Base-by-base conservation (phyloP, 2,888 invertebrate genomes). In the Podotricha telesiphe region DNA sequence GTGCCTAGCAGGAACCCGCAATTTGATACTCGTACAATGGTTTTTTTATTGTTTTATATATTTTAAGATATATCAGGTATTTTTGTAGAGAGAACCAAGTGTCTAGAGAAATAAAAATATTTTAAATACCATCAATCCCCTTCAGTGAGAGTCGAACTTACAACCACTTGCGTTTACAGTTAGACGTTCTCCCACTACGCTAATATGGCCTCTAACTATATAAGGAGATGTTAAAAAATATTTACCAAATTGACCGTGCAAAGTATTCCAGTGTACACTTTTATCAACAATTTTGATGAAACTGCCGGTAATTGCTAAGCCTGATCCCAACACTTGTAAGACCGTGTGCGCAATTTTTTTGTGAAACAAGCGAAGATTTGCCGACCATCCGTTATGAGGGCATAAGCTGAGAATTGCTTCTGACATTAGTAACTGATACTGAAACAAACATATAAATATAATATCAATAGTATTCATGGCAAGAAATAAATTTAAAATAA, bases 401-500 rank as follows among this genome's bases (percentile, higher is more conserved):
- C 86, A 84, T 11, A 90, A 74, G 50, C 83, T 78, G 0, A 91
- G 77, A 56, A 89, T 87, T 11, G 88, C 86, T 78, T 89, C 77
- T 0, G 86, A 84, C 90, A 91, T 92, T 10, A 91, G 77, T 4
- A 91, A 76, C 73, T 91, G 89, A 67, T 88, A 89, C 91, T 92
- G 77, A 66, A 84, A 82, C 20, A 22, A 42, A 42, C 28, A 11
- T 56, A 15, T 56, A 56, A 1, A 13, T 4, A 8, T 28, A n/a
- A 48, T 22, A 15, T 20, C 6, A 2, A 50, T 28, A 51, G 8
- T 51, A 51, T 50, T 51, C n/a, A 22, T 13, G n/a, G 10, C 1
- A 15, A 28, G 51, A 34, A 53, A 53, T 17, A 3, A 34, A 1
- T 51, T 51, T 34, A 34, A 2, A n/a, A 11, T 8, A 13, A 11